Percentiles rank a stretch among this genome's conserved stretches.
Conservation (phyloP, 2,113 vertebrate genomes). For the Clinocottus analis region DNA sequence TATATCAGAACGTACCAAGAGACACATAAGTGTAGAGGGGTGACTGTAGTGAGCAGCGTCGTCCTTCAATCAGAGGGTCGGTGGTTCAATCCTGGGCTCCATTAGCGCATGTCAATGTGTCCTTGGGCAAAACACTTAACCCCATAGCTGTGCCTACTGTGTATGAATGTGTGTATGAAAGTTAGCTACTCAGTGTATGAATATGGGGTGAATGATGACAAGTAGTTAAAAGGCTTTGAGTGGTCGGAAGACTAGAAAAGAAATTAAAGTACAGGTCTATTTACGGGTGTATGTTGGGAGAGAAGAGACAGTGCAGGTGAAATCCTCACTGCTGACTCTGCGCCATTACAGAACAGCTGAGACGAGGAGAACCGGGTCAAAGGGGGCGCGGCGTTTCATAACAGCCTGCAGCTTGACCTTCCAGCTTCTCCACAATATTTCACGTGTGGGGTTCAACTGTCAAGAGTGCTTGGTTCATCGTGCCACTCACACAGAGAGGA, state of each 20-base stretch:
- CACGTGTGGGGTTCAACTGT: background rate
- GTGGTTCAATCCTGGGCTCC: too few species aligned
- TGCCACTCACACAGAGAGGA: background rate
- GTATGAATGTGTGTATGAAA: too few species aligned
- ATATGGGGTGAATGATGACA: too few species aligned
- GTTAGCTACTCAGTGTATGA: too few species aligned
- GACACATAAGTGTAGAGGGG: background rate
- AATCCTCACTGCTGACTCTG: slow-evolving; percentile 41
- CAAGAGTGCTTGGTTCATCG: background rate
- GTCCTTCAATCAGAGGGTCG: too few species aligned
- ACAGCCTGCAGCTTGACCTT: slow-evolving; percentile 2
- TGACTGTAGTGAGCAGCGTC: too few species aligned
- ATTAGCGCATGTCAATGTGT: too few species aligned
- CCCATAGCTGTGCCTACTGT: too few species aligned
- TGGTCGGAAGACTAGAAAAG: too few species aligned
- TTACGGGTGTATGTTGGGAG: background rate
- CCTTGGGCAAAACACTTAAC: too few species aligned
- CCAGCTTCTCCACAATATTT: slow-evolving; percentile 4
- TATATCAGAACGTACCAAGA: background rate
- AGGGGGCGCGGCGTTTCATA: slow-evolving; percentile 36
- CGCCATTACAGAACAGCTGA: slow-evolving; percentile 39
- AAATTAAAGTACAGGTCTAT: too few species aligned
- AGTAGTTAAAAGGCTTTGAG: too few species aligned
- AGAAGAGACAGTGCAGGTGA: background rate
- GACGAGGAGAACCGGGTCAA: slow-evolving; percentile 11